A percentile compares a stretch with the other conserved stretches of the same genome.
Conservation (phyloP, 2,113 vertebrate species). For the Leptocoma aspasia region DNA sequence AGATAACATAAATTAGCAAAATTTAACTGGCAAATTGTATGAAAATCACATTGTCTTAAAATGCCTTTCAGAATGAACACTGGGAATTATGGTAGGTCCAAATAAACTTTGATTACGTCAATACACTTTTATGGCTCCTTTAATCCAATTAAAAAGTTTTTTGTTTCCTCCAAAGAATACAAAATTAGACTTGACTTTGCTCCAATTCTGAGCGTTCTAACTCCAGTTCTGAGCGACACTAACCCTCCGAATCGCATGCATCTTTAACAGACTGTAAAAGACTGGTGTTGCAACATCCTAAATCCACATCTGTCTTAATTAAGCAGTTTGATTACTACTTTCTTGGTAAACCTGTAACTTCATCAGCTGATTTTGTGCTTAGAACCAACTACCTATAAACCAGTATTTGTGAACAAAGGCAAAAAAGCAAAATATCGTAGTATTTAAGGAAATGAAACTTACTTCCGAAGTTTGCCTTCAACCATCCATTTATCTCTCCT, state of each 20-base stretch:
- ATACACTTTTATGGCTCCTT: constrained; percentile 2
- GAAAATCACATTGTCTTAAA: neutral
- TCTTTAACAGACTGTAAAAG: neutral
- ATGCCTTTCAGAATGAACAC: constrained; percentile 3
- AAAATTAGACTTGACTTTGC: neutral
- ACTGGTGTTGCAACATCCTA: neutral
- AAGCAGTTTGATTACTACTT: neutral
- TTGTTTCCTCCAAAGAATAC: neutral
- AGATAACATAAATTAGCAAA: neutral
- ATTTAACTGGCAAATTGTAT: neutral
- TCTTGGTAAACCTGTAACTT: neutral
- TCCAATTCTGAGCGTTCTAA: neutral
- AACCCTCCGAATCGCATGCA: neutral
- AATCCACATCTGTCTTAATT: constrained; percentile 15
- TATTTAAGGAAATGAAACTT: constrained; percentile 73
- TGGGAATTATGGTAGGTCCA: neutral
- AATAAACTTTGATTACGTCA: neutral
- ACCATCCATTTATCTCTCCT: constrained; percentile 94
- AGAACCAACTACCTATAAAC: neutral
- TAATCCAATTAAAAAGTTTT: neutral
- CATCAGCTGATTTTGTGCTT: neutral
- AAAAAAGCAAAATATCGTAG: neutral
- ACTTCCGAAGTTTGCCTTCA: constrained; percentile 96
- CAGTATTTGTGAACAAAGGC: neutral
- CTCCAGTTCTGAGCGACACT: neutral